Base-by-base conservation (phyloP, 2,888 invertebrate genomes). In the Aelia acuminata region DNA sequence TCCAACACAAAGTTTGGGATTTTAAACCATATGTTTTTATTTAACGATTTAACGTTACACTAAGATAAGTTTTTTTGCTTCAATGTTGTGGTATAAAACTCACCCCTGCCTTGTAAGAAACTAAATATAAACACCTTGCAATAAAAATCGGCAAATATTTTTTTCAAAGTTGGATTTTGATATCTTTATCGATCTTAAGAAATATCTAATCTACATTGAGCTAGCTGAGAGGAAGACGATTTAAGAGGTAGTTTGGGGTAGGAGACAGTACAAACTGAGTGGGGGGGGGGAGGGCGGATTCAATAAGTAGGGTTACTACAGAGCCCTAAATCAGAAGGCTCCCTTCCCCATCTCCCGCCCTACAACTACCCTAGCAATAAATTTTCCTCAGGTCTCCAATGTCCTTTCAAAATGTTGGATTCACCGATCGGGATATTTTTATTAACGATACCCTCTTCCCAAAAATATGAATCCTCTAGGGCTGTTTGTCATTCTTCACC, bases 301-400 rank as follows among this genome's bases (percentile, higher is more conserved):
- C 80, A 80, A 80, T 80, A 80, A 80, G 80, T 80, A 80, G 80
- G 80, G 80, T 80, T 80, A 80, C 80, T 80, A 80, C 43, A 80
- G 43, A 43, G 80, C 43, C 80, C 43, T 80, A 80, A 80, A 80
- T 80, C 80, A 80, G 80, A 13, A 13, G 43, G 43, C 15, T 39
- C 70, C 43, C 80, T 39, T n/a, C n/a, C 75, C 75, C 80, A 47
- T 80, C 80, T 47, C n/a, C 80, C 80, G 43, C 80, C 80, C 43
- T 80, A 80, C 80, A 43, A 80, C 80, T 80, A 80, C 80, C 80
- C 22, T 43, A 43, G 43, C 80, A 80, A 39, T 80, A 80, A 80
- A 80, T 80, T 80, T 80, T 43, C 80, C 80, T 80, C 80, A 80
- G 43, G 43, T 47, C 80, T 47, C 43, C 22, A 80, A 80, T 47